phyloP scores from a whole-genome alignment of 2,888 invertebrate genomes.

The Hirtodrosophila cameraria region DNA sequence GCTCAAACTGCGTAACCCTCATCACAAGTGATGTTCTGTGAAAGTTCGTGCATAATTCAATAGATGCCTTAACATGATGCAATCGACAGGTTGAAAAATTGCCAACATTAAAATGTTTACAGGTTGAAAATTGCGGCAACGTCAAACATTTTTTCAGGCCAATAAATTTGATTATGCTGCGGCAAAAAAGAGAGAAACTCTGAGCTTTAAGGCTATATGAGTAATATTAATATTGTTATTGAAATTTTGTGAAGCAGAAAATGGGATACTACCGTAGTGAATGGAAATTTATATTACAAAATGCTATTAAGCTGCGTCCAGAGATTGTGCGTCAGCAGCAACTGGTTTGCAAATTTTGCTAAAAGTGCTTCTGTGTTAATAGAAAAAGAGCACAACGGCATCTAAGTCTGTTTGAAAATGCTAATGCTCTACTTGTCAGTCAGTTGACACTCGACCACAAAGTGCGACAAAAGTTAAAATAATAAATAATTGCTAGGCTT shows the following conservation, averaged over 20 bases:
- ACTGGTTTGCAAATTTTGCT: slow-evolving; percentile 4
- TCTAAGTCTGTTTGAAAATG: background rate
- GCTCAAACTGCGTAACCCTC: slow-evolving; percentile 13
- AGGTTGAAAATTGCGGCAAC: slow-evolving; percentile 48
- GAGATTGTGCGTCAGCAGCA: slow-evolving; percentile 12
- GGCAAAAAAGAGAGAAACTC: background rate
- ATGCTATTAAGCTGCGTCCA: slow-evolving; percentile 29
- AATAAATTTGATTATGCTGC: slow-evolving; percentile 68
- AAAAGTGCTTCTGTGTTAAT: slow-evolving; percentile 24
- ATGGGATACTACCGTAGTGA: slow-evolving; percentile 42
- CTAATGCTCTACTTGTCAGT: slow-evolving; percentile 6
- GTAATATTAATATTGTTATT: slow-evolving; percentile 42
- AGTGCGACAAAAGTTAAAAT: slow-evolving; percentile 1
- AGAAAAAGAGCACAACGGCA: background rate
- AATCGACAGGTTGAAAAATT: slow-evolving; percentile 72
- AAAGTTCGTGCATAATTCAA: slow-evolving; percentile 65
- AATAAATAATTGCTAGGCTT: slow-evolving; percentile 47
- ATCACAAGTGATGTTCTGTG: slow-evolving; percentile 18
- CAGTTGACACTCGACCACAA: slow-evolving; percentile 13
- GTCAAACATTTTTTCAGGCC: slow-evolving; percentile 59
- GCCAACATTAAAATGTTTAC: slow-evolving; percentile 54
- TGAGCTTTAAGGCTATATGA: slow-evolving; percentile 1
- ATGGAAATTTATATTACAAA: slow-evolving; percentile 6
- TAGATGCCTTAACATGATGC: slow-evolving; percentile 51
- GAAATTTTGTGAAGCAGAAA: slow-evolving; percentile 55